Base-by-base conservation (phyloP, 1,140 invertebrate species). In the Phymorhynchus buccinoides region DNA sequence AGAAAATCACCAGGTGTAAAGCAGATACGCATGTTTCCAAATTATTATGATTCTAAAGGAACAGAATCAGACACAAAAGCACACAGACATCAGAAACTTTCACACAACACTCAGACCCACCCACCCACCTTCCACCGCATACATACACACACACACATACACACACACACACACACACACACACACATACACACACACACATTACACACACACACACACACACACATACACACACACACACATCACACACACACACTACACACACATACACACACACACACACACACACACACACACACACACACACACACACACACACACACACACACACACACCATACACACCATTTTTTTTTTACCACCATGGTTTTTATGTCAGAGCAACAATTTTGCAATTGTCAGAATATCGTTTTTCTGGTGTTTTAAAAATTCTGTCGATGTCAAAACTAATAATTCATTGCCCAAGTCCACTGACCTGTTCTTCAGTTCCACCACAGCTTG, bases 401-500 rank as follows among this genome's bases (percentile, higher is more conserved):
- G n/a, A n/a, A n/a, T n/a, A n/a, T n/a, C n/a, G n/a, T n/a, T n/a
- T n/a, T n/a, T n/a, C n/a, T n/a, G n/a, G n/a, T n/a, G n/a, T n/a
- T n/a, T n/a, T n/a, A n/a, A n/a, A n/a, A n/a, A n/a, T n/a, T n/a
- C n/a, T n/a, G n/a, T n/a, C n/a, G n/a, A n/a, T n/a, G n/a, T n/a
- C n/a, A n/a, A n/a, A n/a, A n/a, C n/a, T n/a, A n/a, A n/a, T n/a
- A n/a, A n/a, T n/a, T n/a, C n/a, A n/a, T n/a, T n/a, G n/a, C n/a
- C n/a, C n/a, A n/a, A n/a, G 77, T 39, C 4, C 62, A 85, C 87
- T 89, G 96, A 97, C 93, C 97, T 97, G 93, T 99, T 99, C 94
- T 99, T 99, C 1, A 99, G 94, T 93, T 99, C 98, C 37, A 99
- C 98, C 3, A 99, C 98, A 22, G 97, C 97, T 92, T 99, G 98